These are phyloP conservation scores for Cyprinodon variegatus DNA, from an alignment of 2,113 vertebrate genomes.

Conservation along the genomic window DNA sequence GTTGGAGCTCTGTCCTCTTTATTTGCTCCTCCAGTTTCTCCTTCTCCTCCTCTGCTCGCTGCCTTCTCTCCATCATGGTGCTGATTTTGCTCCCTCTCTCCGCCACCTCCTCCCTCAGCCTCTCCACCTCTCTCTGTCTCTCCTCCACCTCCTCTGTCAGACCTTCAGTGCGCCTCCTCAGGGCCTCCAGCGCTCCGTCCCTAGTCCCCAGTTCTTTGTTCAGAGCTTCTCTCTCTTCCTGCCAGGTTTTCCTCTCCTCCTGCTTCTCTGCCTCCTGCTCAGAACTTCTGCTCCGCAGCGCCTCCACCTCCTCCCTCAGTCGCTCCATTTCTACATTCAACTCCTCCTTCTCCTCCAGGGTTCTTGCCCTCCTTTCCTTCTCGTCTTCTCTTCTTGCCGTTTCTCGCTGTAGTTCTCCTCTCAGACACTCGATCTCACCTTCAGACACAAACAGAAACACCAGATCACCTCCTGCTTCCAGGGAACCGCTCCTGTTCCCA, in stretches of 20 bases:
- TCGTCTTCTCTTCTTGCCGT: conserved; percentile 21
- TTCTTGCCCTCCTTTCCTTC: conserved; percentile 43
- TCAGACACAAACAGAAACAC: conserved; percentile 19
- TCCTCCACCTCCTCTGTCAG: conserved; percentile 55
- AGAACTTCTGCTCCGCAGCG: conserved; percentile 31
- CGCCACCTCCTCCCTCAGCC: conserved; percentile 58
- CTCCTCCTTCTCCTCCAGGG: conserved; percentile 19
- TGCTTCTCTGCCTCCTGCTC: conserved; percentile 47
- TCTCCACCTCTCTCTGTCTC: conserved; percentile 31
- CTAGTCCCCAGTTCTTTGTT: conserved; percentile 52
- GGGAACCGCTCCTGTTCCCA: neutral
- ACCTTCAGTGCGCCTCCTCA: conserved; percentile 38
- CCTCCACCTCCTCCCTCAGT: conserved; percentile 50
- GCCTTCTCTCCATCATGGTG: conserved; percentile 38
- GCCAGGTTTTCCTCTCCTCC: conserved; percentile 56
- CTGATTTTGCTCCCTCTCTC: conserved; percentile 22
- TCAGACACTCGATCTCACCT: conserved; percentile 86
- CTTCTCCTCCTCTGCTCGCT: conserved; percentile 17
- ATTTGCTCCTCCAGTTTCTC: conserved; percentile 37
- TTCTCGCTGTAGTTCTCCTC: conserved; percentile 70
- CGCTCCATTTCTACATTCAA: conserved; percentile 32
- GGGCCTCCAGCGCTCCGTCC: conserved; percentile 50
- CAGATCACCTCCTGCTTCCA: neutral
- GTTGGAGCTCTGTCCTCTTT: conserved; percentile 13
- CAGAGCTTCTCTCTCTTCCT: conserved; percentile 44